Base-by-base conservation (phyloP, 30 jellyfish, hydroid and myxozoan genomes). In the Hydractinia echinata region DNA sequence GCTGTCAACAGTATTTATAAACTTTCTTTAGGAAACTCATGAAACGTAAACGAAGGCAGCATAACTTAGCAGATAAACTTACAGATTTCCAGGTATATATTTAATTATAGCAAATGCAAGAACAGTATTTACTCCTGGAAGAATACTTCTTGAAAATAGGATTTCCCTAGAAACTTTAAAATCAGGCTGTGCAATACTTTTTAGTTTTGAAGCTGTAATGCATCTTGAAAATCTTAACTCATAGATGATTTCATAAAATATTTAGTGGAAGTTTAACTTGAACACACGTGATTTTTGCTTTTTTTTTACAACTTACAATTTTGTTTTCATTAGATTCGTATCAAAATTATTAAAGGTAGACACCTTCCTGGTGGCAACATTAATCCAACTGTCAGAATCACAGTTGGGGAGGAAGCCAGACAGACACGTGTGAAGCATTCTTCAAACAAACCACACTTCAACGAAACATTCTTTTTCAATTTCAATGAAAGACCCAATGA, bases 331-430 rank as follows among this genome's bases (percentile, higher is more conserved):
- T 64, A 89, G 96, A 94, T 90, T 54, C 79, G 95, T 53, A 76
- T 90, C 5, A 90, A 90, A 58, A 81, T 90, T 76, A 55, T 90
- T 15, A 94, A 90, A 67, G 97, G 87, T 19, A 82, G 97, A 13
- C 97, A 90, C 69, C 95, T 90, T 4, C 88, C 95, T 5, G 97
- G 97, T 49, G 89, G 89, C 20, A 85, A 85, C 84, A 90, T 90
- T 61, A 87, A 83, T 74, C 97, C 97, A 3, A 86, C 84, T 39
- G 95, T 85, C 58, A 77, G 86, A 48, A 86, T 90, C 8, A 72
- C 93, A 8, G 82, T 85, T 62, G 95, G 94, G 44, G 83, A 85
- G 48, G 95, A 90, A 81, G 69, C 95, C 9, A 85, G 72, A 82
- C 97, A 90, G 56, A 90, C 95, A 7, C 77, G 97, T 30, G 95